phyloP scores from a whole-genome alignment of 2,888 invertebrate species.

The Mythimna albipuncta region DNA sequence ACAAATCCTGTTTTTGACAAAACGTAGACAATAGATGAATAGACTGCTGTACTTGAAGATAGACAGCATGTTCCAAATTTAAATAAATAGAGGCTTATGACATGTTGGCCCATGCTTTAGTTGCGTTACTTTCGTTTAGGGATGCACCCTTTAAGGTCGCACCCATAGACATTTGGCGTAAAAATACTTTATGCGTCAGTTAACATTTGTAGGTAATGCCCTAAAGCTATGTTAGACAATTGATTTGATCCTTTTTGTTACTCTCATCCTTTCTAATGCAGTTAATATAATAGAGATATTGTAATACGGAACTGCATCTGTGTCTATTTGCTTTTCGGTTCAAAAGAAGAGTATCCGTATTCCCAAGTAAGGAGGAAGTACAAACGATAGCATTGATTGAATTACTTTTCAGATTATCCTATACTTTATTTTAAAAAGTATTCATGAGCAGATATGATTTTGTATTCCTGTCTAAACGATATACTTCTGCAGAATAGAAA shows the following conservation, averaged over 20 bases:
- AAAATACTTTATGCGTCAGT: conserved; percentile 73
- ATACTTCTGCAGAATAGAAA: background rate
- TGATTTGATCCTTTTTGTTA: conserved; percentile 56
- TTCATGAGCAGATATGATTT: background rate
- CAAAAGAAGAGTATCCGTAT: background rate
- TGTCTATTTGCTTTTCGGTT: conserved; percentile 31
- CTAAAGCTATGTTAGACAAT: conserved; percentile 62
- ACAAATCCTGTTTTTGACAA: conserved; percentile 45
- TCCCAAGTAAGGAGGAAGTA: background rate
- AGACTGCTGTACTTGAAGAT: conserved; percentile 14
- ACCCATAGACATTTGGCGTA: conserved; percentile 50
- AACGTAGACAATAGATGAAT: conserved; percentile 50
- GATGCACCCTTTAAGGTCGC: conserved; percentile 39
- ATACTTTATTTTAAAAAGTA: background rate
- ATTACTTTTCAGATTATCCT: background rate
- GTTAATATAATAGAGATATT: conserved; percentile 46
- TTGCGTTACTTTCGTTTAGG: conserved; percentile 31
- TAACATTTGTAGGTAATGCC: conserved; percentile 60
- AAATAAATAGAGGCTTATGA: conserved; percentile 34
- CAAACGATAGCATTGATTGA: background rate
- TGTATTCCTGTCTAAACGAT: background rate
- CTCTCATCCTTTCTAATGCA: conserved; percentile 46
- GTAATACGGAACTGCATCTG: conserved; percentile 35
- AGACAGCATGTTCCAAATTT: conserved; percentile 34
- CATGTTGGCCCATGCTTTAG: conserved; percentile 27